phyloP scores from a whole-genome alignment of 2,888 invertebrate genomes.

The Eugnorisma glareosa region DNA sequence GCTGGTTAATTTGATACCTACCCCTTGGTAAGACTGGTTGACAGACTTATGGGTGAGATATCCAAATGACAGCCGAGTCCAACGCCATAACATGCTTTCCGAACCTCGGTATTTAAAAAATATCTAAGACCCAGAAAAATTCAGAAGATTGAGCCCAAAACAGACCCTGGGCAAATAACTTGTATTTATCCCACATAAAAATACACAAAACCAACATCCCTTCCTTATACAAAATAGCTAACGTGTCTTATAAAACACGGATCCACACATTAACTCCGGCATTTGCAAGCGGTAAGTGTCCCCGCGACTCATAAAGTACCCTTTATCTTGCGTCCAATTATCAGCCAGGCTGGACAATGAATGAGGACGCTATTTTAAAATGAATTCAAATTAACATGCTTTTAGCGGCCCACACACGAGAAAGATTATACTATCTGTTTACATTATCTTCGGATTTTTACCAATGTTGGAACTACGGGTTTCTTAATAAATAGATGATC shows the following conservation, averaged over 20 bases:
- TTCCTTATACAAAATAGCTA: not conserved
- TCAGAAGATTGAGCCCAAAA: not conserved
- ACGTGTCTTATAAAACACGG: slow-evolving; percentile 2
- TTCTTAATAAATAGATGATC: slow-evolving; percentile 34
- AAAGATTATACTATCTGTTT: slow-evolving; percentile 66
- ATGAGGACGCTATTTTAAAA: slow-evolving; percentile 56
- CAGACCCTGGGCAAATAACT: not conserved
- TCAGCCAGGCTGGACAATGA: slow-evolving; percentile 60
- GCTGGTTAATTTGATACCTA: not conserved
- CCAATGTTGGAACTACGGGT: slow-evolving; percentile 22
- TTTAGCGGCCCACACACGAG: slow-evolving; percentile 71
- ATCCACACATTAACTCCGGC: slow-evolving; percentile 7
- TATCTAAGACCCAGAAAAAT: too few species aligned
- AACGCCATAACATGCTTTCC: not conserved
- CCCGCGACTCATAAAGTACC: slow-evolving; percentile 52
- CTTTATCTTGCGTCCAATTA: slow-evolving; percentile 66
- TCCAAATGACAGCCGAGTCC: not conserved
- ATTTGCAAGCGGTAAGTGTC: slow-evolving; percentile 34
- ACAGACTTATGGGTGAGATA: not conserved
- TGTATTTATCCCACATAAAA: not conserved
- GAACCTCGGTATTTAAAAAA: not conserved
- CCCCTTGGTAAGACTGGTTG: not conserved
- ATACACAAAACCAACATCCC: not conserved
- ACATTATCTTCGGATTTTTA: slow-evolving; percentile 65
- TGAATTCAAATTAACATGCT: slow-evolving; percentile 65